These are phyloP conservation scores for Conus canariensis DNA, from an alignment of 2,888 invertebrate species.

Conservation along the genomic window DNA sequence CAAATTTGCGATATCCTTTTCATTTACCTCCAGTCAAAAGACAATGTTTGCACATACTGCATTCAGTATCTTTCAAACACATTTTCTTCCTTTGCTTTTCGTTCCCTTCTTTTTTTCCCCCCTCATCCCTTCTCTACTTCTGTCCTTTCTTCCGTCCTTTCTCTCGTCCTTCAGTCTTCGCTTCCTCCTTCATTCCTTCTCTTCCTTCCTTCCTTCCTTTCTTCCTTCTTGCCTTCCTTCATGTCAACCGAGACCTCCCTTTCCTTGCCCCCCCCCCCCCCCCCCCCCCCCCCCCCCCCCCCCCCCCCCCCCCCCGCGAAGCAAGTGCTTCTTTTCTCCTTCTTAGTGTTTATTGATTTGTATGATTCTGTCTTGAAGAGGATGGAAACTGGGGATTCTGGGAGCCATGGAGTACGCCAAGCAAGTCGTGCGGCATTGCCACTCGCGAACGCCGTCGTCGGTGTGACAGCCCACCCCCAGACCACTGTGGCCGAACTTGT, in stretches of 20 bases:
- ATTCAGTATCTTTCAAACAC: too few species aligned
- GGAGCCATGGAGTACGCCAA: background rate
- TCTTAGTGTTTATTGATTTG: too few species aligned
- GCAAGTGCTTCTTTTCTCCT: too few species aligned
- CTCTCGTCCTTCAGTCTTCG: background rate
- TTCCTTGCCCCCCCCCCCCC: too few species aligned
- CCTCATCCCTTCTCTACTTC: background rate
- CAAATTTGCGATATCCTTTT: too few species aligned
- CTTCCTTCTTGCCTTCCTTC: slow-evolving; percentile 51
- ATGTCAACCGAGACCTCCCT: too few species aligned
- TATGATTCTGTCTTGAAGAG: background rate
- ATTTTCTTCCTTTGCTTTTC: too few species aligned
- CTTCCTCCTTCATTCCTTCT: background rate
- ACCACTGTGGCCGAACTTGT: slow-evolving; percentile 41
- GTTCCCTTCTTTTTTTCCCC: background rate
- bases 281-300: too few species aligned
- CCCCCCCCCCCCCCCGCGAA: too few species aligned
- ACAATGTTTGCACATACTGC: too few species aligned
- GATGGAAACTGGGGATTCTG: slow-evolving; percentile 28
- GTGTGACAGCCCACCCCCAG: slow-evolving; percentile 37
- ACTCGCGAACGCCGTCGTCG: background rate
- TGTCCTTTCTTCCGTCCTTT: too few species aligned
- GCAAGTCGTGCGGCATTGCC: slow-evolving; percentile 27
- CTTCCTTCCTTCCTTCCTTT: background rate
- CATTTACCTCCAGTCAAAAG: too few species aligned